Conservation (phyloP, 1,140 invertebrate genomes). For the Hestina assimilis region DNA sequence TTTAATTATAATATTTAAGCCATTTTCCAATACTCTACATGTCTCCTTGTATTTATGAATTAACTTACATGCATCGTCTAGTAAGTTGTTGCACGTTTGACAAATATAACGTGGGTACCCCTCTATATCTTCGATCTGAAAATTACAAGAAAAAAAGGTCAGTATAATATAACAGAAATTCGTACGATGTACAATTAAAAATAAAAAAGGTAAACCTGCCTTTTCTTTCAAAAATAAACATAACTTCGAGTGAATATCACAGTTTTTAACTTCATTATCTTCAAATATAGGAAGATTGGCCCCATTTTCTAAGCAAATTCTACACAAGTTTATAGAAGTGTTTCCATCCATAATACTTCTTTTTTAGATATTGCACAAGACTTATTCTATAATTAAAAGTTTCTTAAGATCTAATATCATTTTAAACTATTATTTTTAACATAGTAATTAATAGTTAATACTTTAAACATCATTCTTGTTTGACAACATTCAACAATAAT, state of each 20-base stretch:
- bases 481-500: too few relatives aligned
- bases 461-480: too few relatives aligned
- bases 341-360: conserved; percentile 14
- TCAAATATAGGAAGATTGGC: conserved; percentile 56
- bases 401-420: neutral
- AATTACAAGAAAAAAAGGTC: conserved; percentile 12
- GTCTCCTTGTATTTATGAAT: conserved; percentile 57
- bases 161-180: too few relatives aligned
- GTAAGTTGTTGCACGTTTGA: conserved; percentile 43
- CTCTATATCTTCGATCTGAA: conserved; percentile 60
- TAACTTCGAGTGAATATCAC: conserved; percentile 40
- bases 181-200: too few relatives aligned
- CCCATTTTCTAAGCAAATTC: conserved; percentile 56
- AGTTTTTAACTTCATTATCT: conserved; percentile 24
- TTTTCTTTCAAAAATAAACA: conserved; percentile 49
- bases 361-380: neutral
- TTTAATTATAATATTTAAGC: conserved; percentile 44
- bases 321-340: conserved; percentile 36
- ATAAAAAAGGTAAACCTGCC: conserved; percentile 31
- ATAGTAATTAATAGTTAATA: too few relatives aligned
- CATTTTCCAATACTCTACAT: conserved; percentile 47
- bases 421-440: too few relatives aligned
- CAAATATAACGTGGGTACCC: conserved; percentile 60
- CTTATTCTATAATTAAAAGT: neutral
- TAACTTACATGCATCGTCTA: conserved; percentile 46